These are phyloP conservation scores for Drosophila lacicola DNA, from an alignment of 2,888 invertebrate species.

Conservation along the genomic window DNA sequence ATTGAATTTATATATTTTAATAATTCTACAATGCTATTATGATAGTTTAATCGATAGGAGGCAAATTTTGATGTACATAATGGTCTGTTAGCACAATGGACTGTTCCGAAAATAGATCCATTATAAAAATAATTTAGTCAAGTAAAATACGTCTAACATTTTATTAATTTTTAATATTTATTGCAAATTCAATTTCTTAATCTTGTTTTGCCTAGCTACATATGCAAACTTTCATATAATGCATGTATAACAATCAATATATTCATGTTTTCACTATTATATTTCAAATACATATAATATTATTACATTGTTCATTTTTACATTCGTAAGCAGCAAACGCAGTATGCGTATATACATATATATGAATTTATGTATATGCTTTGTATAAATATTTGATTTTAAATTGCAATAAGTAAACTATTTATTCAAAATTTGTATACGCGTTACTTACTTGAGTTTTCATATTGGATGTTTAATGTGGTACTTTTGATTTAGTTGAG, in stretches of 20 bases:
- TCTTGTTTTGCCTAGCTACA: slow-evolving; percentile 67
- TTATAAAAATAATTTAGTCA: neutral
- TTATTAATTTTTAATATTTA: slow-evolving; percentile 50
- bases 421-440: slow-evolving; percentile 70
- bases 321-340: slow-evolving; percentile 38
- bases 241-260: slow-evolving; percentile 71
- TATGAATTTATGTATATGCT: slow-evolving; percentile 6
- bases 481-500: slow-evolving; percentile 56
- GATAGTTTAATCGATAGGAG: neutral
- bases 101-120: neutral
- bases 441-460: slow-evolving; percentile 54
- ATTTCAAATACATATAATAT: slow-evolving; percentile 47
- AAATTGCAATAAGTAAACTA: slow-evolving; percentile 64
- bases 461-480: slow-evolving; percentile 35
- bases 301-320: slow-evolving; percentile 45
- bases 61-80: neutral
- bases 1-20: neutral
- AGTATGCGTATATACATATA: slow-evolving; percentile 14
- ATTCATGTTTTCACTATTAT: slow-evolving; percentile 45
- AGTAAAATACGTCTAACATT: slow-evolving; percentile 18
- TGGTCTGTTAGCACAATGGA: no score
- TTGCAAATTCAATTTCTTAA: slow-evolving; percentile 60
- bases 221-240: slow-evolving; percentile 68
- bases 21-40: neutral
- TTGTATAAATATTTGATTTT: slow-evolving; percentile 49